Percentiles rank a stretch among this genome's conserved stretches.
Conservation (phyloP, 2,888 invertebrate species). For the Hermaeophaga mercurialis region DNA sequence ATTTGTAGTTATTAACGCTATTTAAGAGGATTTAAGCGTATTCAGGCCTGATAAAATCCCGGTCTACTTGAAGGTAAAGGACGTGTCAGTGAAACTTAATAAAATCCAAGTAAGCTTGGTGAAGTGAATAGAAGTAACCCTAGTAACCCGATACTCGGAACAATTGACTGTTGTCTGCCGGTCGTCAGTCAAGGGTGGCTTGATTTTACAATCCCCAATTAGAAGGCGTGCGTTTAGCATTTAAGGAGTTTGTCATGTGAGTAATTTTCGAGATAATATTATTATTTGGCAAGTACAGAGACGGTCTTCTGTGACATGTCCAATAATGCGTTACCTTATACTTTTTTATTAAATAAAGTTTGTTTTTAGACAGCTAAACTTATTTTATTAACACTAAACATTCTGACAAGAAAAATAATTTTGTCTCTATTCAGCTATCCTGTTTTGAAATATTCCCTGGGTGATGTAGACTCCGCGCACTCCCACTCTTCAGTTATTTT, state of each 20-base stretch:
- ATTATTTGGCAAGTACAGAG: conserved; percentile 30
- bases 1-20: too few relatives aligned
- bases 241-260: conserved; percentile 44
- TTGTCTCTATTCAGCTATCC: too few relatives aligned
- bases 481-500: too few relatives aligned
- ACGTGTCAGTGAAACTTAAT: conserved; percentile 43
- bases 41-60: conserved; percentile 8
- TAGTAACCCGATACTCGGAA: conserved; percentile 47
- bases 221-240: conserved; percentile 47
- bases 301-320: neutral
- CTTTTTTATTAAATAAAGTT: too few relatives aligned
- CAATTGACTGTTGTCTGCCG: conserved; percentile 48
- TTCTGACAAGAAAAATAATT: too few relatives aligned
- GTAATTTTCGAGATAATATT: conserved; percentile 41
- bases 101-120: conserved; percentile 43
- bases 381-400: too few relatives aligned
- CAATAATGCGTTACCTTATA: too few relatives aligned
- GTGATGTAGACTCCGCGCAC: too few relatives aligned
- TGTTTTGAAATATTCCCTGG: too few relatives aligned
- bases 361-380: too few relatives aligned
- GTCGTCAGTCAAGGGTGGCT: conserved; percentile 52
- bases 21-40: too few relatives aligned
- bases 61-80: conserved; percentile 27
- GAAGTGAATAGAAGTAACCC: conserved; percentile 46
- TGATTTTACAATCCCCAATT: conserved; percentile 57